Percentiles rank a stretch among this genome's conserved stretches.
phyloP scores from a whole-genome alignment of 2,113 vertebrate species.

The Protobothrops mucrosquamatus region DNA sequence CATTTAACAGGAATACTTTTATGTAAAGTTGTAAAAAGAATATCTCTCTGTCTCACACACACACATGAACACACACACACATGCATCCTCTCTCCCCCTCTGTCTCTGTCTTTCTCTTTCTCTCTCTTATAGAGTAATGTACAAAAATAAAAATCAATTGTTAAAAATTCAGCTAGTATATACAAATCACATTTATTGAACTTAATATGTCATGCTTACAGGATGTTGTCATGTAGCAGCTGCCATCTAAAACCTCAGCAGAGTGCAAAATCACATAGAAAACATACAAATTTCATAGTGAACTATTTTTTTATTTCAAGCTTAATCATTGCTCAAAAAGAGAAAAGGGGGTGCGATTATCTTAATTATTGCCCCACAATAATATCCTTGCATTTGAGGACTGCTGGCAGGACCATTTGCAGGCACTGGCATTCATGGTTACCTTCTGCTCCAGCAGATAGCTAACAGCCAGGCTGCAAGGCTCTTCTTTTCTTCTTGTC shows the following conservation, averaged over 20 bases:
- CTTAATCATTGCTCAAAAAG: conserved; percentile 2
- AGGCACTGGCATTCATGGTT: not conserved
- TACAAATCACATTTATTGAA: not conserved
- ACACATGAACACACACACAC: too few species aligned
- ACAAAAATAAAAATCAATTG: not conserved
- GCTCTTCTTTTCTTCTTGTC: not conserved
- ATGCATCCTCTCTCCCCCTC: too few species aligned
- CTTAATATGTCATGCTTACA: conserved; percentile 4
- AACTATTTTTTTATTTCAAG: not conserved
- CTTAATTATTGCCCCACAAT: not conserved
- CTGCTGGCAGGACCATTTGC: not conserved
- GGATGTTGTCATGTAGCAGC: conserved; percentile 5
- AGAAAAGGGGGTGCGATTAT: not conserved
- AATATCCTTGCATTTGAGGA: not conserved
- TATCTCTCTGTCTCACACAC: too few species aligned
- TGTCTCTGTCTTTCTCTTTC: too few species aligned
- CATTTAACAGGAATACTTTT: not conserved
- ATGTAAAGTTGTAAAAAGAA: not conserved
- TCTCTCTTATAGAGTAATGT: not conserved
- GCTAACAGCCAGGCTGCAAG: not conserved
- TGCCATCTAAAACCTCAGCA: conserved; percentile 3
- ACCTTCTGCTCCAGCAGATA: not conserved
- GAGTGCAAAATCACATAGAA: conserved; percentile 3
- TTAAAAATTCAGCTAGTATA: not conserved
- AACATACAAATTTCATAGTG: not conserved